Conservation (phyloP, 2,113 vertebrate genomes). For the Dasyurus viverrinus region DNA sequence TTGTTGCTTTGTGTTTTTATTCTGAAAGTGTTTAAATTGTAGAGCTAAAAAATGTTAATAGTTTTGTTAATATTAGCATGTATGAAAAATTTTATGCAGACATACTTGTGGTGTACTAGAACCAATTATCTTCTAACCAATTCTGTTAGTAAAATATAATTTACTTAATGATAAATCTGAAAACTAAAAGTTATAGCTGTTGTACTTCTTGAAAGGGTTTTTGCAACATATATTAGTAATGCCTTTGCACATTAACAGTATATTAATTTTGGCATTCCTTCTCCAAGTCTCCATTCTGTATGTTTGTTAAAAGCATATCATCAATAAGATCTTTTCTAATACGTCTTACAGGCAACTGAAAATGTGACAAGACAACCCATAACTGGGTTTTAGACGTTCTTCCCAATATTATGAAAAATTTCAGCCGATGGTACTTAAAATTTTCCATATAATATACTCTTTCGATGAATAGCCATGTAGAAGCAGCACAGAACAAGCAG, state of each 20-base stretch:
- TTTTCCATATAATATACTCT: constrained; percentile 77
- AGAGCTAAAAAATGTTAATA: constrained; percentile 35
- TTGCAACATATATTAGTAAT: constrained; percentile 65
- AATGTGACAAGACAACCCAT: constrained; percentile 68
- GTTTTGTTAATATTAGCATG: constrained; percentile 50
- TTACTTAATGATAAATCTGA: constrained; percentile 60
- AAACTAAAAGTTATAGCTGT: constrained; percentile 51
- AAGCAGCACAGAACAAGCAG: constrained; percentile 82
- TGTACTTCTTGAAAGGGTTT: constrained; percentile 67
- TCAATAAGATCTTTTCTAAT: constrained; percentile 74
- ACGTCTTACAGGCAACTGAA: constrained; percentile 70
- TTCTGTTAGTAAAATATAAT: not conserved
- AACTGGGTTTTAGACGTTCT: constrained; percentile 76
- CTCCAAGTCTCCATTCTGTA: constrained; percentile 68
- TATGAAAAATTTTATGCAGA: constrained; percentile 57
- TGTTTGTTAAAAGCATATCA: constrained; percentile 75
- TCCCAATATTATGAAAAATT: constrained; percentile 77
- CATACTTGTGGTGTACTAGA: constrained; percentile 60
- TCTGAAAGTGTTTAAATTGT: constrained; percentile 61
- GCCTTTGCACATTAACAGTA: constrained; percentile 75
- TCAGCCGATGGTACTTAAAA: constrained; percentile 79
- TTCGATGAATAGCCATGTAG: constrained; percentile 80
- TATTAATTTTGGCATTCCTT: constrained; percentile 81
- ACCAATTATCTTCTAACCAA: constrained; percentile 55
- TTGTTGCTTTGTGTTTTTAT: constrained; percentile 62